Evolutionary conservation across 2,113 vertebrate genomes (phyloP), one percentile per base, ranked within the genome.

Genomic region (Pelvicachromis taeniatus): DNA sequence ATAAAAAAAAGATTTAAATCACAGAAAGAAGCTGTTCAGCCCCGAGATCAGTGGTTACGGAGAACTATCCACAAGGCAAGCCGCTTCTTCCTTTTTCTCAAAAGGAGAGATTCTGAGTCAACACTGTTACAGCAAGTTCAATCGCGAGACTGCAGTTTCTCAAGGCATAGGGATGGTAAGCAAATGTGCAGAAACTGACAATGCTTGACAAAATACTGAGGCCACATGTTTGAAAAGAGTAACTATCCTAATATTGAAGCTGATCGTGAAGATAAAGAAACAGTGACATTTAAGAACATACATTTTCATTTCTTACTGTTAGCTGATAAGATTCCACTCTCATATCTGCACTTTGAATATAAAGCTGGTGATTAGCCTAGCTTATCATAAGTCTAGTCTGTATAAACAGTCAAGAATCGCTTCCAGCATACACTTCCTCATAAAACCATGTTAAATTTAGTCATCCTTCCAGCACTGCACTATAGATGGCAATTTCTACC

Each of bases 201-300:
- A 82, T 26, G 77, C 84, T 68, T 9, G 52, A 85, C 29, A 29
- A 48, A 87, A 81, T 14, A 83, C 48, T 77, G 12, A 90, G 90
- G 81, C 81, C 84, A 85, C 80, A 16, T 19, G 85, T 85, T 75
- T 91, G 90, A 91, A 92, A 91, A 88, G 83, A 84, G 78, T 58
- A 31, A 77, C 29, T 58, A 84, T 42, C 16, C 14, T 12, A 81
- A 90, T 83, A 92, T 90, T 89, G 91, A 73, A 58, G 88, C 82
- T 50, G 81, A 78, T 21, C 38, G 61, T 78, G 26, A 48, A 40
- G 10, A 45, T 13, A 31, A 78, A 73, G 42, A 54, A 80, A 50
- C 3, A 26, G 61, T 85, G 80, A 88, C 61, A 80, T 82, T 70
- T 21, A 29, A 23, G 31, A 33, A 50, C 58, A 50, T 26, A 21